Percentiles rank a stretch among this genome's conserved stretches.
These are phyloP conservation scores for Papilio elwesi DNA, from an alignment of 2,888 invertebrate genomes.

Conservation along the genomic window DNA sequence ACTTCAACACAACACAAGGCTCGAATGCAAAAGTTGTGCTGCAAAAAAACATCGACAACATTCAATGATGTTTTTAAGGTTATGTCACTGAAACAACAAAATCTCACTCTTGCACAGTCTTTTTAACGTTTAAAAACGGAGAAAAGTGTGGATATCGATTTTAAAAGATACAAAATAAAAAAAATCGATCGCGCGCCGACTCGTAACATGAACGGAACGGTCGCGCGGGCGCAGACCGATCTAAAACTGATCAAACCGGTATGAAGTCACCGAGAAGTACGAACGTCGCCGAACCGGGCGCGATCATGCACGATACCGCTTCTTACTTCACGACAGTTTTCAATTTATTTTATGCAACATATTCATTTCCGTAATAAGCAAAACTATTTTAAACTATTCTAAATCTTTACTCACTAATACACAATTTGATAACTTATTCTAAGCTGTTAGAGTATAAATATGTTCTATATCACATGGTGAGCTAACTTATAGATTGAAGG, in stretches of 20 bases:
- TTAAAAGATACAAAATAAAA: constrained; percentile 43
- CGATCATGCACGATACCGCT: constrained; percentile 54
- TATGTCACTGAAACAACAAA: constrained; percentile 25
- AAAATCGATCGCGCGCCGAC: constrained; percentile 60
- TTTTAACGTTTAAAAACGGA: constrained; percentile 34
- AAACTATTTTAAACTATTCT: background rate
- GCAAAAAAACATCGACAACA: constrained; percentile 52
- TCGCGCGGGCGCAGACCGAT: constrained; percentile 71
- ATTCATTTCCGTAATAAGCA: constrained; percentile 25
- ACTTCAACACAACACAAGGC: constrained; percentile 56
- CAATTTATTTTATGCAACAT: constrained; percentile 41
- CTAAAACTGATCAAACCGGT: constrained; percentile 81
- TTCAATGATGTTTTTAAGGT: constrained; percentile 23
- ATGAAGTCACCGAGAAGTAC: constrained; percentile 63
- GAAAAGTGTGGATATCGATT: constrained; percentile 45
- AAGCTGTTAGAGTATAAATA: background rate
- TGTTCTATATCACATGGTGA: background rate
- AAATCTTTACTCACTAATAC: background rate
- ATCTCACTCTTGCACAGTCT: constrained; percentile 32
- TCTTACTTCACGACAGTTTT: constrained; percentile 51
- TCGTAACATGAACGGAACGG: constrained; percentile 55
- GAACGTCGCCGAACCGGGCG: constrained; percentile 61
- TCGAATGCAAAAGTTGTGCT: constrained; percentile 58
- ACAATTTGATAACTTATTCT: background rate
- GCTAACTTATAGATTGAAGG: background rate